Evolutionary conservation across 37 sponge, comb jelly and placozoan genomes (phyloP), one percentile per base, ranked within the genome.

Genomic region (Theonella swinhoei): DNA sequence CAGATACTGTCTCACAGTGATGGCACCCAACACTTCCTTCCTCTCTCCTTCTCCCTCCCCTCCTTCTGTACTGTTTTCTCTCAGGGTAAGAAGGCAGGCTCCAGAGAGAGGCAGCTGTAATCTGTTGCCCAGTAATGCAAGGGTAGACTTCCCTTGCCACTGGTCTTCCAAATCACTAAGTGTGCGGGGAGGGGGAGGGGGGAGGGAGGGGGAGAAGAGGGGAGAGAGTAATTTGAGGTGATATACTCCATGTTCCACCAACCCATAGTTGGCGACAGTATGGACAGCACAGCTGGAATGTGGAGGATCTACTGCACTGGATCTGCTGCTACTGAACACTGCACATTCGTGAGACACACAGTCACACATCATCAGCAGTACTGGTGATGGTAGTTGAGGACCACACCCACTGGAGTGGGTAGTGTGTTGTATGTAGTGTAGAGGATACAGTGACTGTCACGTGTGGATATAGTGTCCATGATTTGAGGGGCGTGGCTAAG

Each of bases 371-470:
- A 47, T 47, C 54, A 47, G 11, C 54, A 47, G 54, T n/a, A n/a
- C n/a, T n/a, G n/a, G n/a, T n/a, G n/a, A n/a, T n/a, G n/a, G n/a
- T n/a, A n/a, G n/a, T n/a, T n/a, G n/a, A n/a, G n/a, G n/a, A n/a
- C n/a, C n/a, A n/a, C n/a, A n/a, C n/a, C n/a, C n/a, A n/a, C n/a
- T n/a, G n/a, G n/a, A n/a, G n/a, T n/a, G n/a, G n/a, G n/a, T n/a
- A n/a, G n/a, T n/a, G n/a, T n/a, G n/a, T n/a, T n/a, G n/a, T n/a
- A n/a, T n/a, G n/a, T n/a, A n/a, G n/a, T n/a, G n/a, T n/a, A n/a
- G 42, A 70, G 81, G 64, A 73, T 73, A 72, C 74, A 25, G 42
- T 28, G 36, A 0, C 39, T 64, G 1, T 71, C 30, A 4, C 42
- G 20, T 17, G 40, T 73, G 54, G 14, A 47, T 72, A 72, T 32